Evolutionary conservation across 1,140 invertebrate genomes (phyloP), one percentile per base, ranked within the genome.

Genomic region (Cephus cinctus): DNA sequence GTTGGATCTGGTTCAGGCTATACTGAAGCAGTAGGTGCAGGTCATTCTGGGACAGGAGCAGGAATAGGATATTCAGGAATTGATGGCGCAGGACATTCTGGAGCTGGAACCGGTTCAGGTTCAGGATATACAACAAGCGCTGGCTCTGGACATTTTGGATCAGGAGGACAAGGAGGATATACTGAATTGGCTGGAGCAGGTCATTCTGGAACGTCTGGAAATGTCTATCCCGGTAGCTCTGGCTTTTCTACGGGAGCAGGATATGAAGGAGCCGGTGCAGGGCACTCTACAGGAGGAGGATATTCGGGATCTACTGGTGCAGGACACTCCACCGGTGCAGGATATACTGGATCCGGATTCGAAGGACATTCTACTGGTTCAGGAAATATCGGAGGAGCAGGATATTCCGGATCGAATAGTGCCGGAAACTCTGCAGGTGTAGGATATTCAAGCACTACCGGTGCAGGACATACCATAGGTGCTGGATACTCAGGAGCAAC

Each of bases 401-500:
- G 38, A 8, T 59, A 59, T 34, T 20, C 43, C 39, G 44, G 40
- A 25, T 39, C 23, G 12, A 31, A 21, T 16, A 44, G 36, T 5
- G 14, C 5, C 36, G 16, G 46, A 15, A 38, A 50, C 38, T 36
- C 11, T 20, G 47, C n/a, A 21, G 14, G 19, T 39, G n/a, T 14
- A 36, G 39, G 35, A 11, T 36, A 55, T 8, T 23, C 36, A 15
- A 38, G 35, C 32, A 39, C 47, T 12, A 48, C 16, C 19, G 4
- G 23, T 14, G 41, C 12, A 31, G 19, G 18, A 44, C n/a, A 34
- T 41, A 49, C 16, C 12, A 43, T 19, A 19, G 48, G 30, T 32
- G 61, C 54, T 18, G 44, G 38, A 8, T 59, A 59, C 30, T 20
- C 43, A 39, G 44, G 40, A 25, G 41, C 23, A 18, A 31, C 30